phyloP scores from a whole-genome alignment of 2,113 vertebrate species.

The Triplophysa tibetana region DNA sequence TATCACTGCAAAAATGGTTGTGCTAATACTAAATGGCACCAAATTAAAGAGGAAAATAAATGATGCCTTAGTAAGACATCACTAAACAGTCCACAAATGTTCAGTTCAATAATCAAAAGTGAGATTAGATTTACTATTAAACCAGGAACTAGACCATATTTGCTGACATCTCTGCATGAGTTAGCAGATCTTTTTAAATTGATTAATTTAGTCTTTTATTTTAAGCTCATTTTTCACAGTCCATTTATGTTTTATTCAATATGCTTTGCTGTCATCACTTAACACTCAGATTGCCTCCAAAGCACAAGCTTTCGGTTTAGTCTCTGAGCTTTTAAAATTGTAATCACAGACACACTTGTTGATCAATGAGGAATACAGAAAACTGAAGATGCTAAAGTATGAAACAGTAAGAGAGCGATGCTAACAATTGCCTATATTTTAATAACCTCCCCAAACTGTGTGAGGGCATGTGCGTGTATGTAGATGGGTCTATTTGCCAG shows the following conservation, averaged over 20 bases:
- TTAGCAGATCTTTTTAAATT: background rate
- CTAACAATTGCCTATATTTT: no score
- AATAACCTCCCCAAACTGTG: no score
- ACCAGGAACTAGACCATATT: background rate
- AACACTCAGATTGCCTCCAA: background rate
- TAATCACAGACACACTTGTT: no score
- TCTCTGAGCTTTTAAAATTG: background rate
- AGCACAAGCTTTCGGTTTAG: background rate
- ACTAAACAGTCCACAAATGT: no score
- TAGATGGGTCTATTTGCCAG: no score
- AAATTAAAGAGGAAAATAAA: background rate
- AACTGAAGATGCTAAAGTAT: no score
- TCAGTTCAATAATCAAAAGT: no score
- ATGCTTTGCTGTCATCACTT: background rate
- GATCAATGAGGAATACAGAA: no score
- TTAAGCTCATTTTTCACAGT: background rate
- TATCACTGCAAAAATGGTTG: background rate
- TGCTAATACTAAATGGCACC: background rate
- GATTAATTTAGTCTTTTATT: background rate
- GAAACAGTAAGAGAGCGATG: no score
- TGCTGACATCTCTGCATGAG: background rate
- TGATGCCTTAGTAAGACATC: no score
- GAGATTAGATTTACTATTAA: background rate
- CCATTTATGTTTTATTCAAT: conserved; percentile 8
- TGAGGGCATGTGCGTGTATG: no score